Evolutionary conservation across 1,140 invertebrate genomes (phyloP).

Genomic region (Sinella curviseta): DNA sequence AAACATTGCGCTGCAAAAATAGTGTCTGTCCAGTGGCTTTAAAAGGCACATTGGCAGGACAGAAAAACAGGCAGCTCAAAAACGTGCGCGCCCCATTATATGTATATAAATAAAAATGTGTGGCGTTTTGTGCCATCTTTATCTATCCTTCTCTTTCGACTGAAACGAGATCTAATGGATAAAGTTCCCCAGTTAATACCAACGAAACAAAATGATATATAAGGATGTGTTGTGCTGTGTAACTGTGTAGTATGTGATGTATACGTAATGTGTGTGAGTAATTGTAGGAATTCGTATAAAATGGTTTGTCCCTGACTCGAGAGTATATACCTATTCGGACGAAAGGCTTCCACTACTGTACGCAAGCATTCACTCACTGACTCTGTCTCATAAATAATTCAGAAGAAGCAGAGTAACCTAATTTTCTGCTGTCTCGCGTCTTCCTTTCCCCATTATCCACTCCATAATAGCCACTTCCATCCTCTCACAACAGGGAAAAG

Average conservation of each 20-base stretch:
- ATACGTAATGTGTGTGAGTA: too few species aligned
- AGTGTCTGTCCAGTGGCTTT: too few species aligned
- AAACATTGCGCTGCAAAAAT: too few species aligned
- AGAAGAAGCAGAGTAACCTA: constrained; percentile 44
- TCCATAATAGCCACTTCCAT: constrained; percentile 24
- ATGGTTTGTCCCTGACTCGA: too few species aligned
- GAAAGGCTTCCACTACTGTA: background rate
- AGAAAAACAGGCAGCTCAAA: too few species aligned
- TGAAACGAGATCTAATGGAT: background rate
- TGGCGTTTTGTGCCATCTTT: too few species aligned
- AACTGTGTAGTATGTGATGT: background rate
- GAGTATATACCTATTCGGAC: background rate
- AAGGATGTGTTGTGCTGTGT: background rate
- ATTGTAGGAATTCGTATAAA: too few species aligned
- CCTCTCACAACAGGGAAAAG: background rate
- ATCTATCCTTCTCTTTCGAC: background rate
- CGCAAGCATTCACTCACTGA: constrained; percentile 11
- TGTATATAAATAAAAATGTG: too few species aligned
- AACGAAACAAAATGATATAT: background rate
- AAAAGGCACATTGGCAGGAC: too few species aligned
- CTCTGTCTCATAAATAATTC: constrained; percentile 44
- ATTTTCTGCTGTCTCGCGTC: constrained; percentile 45
- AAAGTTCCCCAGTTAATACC: background rate
- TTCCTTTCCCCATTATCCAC: constrained; percentile 41
- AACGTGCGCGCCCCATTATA: too few species aligned